These are phyloP conservation scores for Catamblyrhynchus diadema DNA, from an alignment of 2,797 vertebrate species.

Conservation along the genomic window DNA sequence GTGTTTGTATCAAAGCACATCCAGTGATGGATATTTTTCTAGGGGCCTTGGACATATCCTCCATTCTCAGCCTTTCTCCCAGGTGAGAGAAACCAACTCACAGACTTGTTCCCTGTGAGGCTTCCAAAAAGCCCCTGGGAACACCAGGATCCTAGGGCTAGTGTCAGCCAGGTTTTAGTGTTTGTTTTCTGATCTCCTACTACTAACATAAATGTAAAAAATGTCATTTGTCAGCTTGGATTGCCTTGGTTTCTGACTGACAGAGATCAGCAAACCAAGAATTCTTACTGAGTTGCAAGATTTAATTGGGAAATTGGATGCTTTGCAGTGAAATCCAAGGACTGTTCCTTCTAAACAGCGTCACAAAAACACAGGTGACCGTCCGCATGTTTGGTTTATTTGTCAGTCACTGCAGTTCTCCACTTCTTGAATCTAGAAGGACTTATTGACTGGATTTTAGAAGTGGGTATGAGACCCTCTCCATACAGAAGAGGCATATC, in stretches of 20 bases:
- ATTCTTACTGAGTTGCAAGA: not conserved
- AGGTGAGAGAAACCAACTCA: not conserved
- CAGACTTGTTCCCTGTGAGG: not conserved
- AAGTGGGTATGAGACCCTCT: rapidly evolving
- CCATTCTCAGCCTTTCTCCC: not conserved
- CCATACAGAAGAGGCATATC: rapidly evolving
- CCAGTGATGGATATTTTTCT: not conserved
- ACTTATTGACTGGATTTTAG: rapidly evolving
- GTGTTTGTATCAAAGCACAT: not conserved
- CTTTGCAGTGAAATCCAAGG: not conserved
- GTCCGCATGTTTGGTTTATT: rapidly evolving
- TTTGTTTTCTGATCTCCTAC: not conserved
- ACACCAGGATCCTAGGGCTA: not conserved
- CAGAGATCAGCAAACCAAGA: not conserved
- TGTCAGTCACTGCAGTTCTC: not conserved
- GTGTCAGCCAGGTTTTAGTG: not conserved
- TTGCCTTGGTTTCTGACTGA: not conserved
- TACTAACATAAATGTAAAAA: not conserved
- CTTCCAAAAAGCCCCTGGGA: not conserved
- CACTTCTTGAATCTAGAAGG: not conserved
- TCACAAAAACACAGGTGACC: rapidly evolving
- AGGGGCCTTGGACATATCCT: not conserved
- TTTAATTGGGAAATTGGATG: not conserved
- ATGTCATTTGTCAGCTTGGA: not conserved
- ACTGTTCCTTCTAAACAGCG: not conserved